Percentiles rank a stretch among this genome's conserved stretches.
These are phyloP conservation scores for Cantharis rustica DNA, from an alignment of 2,888 invertebrate species.

Conservation along the genomic window DNA sequence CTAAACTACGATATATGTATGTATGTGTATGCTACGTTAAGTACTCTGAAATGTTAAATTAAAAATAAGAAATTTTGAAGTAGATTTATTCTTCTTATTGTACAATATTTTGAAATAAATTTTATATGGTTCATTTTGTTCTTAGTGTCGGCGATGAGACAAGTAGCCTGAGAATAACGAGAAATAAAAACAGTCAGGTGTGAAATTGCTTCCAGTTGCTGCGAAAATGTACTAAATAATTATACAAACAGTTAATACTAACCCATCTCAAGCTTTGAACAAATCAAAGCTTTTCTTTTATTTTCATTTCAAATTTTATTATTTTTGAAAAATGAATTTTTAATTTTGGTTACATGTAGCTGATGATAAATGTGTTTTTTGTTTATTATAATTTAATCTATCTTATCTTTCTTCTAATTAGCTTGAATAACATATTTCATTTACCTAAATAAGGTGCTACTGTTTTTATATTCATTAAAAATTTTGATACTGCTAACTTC, in stretches of 20 bases:
- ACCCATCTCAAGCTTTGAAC: too few species aligned
- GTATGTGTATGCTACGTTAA: not conserved
- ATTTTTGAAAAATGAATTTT: too few species aligned
- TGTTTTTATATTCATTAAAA: too few species aligned
- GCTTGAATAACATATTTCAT: too few species aligned
- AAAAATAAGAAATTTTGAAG: not conserved
- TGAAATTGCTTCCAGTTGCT: not conserved
- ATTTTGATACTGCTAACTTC: too few species aligned
- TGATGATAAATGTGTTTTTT: too few species aligned
- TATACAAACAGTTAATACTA: not conserved
- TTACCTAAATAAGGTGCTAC: too few species aligned
- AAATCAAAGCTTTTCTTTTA: too few species aligned
- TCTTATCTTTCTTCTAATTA: too few species aligned
- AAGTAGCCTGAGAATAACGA: not conserved
- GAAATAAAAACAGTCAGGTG: not conserved
- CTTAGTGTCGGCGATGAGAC: not conserved
- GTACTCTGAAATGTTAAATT: not conserved
- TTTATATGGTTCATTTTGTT: not conserved
- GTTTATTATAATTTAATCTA: too few species aligned
- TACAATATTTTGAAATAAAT: not conserved
- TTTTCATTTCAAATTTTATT: too few species aligned
- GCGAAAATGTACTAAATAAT: not conserved
- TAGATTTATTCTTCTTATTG: not conserved
- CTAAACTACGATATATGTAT: not conserved
- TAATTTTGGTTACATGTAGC: too few species aligned